Evolutionary conservation across 2,797 vertebrate genomes (phyloP).

Genomic region (Hypotaenidia okinawae): DNA sequence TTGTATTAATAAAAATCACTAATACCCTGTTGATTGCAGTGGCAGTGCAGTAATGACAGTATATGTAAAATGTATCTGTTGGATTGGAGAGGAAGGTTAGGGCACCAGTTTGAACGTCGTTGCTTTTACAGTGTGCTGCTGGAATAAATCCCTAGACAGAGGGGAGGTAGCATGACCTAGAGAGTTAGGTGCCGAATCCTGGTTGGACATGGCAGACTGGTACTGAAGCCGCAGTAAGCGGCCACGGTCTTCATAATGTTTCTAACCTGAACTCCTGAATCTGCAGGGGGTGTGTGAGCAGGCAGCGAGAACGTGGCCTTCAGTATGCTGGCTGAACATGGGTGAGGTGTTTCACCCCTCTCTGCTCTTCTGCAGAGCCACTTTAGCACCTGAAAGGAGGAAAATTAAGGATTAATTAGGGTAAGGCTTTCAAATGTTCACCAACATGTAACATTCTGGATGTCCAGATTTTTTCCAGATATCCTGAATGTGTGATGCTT

Average conservation of each 20-base stretch:
- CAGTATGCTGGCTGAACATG: rapidly evolving
- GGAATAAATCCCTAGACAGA: background rate
- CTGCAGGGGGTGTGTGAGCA: too few species aligned
- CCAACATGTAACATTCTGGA: background rate
- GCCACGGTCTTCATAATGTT: background rate
- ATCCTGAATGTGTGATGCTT: background rate
- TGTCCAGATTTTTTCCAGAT: background rate
- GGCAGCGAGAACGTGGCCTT: background rate
- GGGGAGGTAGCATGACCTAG: too few species aligned
- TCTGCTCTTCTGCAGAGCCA: background rate
- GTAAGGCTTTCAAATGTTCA: background rate
- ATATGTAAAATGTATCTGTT: background rate
- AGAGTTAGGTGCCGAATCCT: background rate
- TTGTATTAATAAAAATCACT: background rate
- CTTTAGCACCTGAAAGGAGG: background rate
- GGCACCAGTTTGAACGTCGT: background rate
- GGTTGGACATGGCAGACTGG: background rate
- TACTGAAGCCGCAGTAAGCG: background rate
- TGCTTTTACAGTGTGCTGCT: background rate
- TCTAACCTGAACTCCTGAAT: background rate
- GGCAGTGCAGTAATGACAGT: background rate
- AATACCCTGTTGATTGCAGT: background rate
- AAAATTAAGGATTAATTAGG: background rate
- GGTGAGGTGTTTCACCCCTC: rapidly evolving
- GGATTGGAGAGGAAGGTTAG: background rate